Evolutionary conservation across 2,113 vertebrate genomes (phyloP).

Genomic region (Tragelaphus imberbis): DNA sequence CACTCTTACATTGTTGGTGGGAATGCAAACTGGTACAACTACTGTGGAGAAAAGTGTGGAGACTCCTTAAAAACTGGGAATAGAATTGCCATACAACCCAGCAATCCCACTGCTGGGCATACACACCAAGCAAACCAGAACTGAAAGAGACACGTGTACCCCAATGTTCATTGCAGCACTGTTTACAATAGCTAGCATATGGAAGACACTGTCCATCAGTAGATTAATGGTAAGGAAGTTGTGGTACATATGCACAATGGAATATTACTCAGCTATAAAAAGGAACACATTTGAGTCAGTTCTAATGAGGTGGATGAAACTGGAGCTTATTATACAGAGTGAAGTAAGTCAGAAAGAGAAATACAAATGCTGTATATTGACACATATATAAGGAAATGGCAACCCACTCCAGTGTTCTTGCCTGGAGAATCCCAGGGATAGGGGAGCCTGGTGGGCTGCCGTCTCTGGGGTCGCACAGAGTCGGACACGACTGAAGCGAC

Average conservation of each 20-base stretch:
- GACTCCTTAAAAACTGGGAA: neutral
- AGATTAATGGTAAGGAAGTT: neutral
- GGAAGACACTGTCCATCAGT: neutral
- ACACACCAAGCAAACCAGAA: neutral
- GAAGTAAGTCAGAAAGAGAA: neutral
- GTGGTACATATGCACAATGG: neutral
- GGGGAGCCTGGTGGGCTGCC: no score
- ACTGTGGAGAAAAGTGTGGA: neutral
- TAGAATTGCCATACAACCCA: neutral
- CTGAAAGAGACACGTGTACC: neutral
- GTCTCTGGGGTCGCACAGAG: no score
- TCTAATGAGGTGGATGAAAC: neutral
- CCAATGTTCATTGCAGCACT: neutral
- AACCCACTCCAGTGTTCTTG: no score
- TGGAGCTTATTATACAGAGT: neutral
- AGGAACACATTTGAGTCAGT: neutral
- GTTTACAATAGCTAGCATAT: neutral
- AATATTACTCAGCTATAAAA: neutral
- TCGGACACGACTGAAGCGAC: no score
- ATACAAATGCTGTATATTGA: neutral
- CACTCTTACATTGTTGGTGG: neutral
- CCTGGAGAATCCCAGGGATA: no score
- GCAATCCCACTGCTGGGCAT: neutral
- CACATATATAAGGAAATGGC: neutral
- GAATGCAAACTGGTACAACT: neutral